These are phyloP conservation scores for Hartigia nigra DNA, from an alignment of 2,888 invertebrate species.

Conservation along the genomic window DNA sequence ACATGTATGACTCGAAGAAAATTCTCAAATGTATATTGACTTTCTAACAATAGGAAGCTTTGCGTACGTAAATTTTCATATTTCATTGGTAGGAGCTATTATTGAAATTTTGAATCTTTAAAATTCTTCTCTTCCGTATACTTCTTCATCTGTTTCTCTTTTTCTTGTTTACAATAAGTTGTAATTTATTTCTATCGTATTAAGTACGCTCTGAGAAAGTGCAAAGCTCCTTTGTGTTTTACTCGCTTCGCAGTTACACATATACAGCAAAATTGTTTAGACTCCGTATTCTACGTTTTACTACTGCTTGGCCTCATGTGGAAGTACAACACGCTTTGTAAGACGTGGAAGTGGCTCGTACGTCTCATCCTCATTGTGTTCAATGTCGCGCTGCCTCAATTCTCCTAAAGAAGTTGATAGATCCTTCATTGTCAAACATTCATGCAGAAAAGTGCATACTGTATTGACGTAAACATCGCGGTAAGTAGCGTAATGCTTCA, in stretches of 20 bases:
- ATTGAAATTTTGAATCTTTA: not conserved
- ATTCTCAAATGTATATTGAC: too few species aligned
- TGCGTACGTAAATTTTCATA: too few species aligned
- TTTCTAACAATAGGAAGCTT: too few species aligned
- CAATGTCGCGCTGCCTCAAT: conserved; percentile 10
- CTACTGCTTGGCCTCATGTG: conserved; percentile 36
- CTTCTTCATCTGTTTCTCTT: not conserved
- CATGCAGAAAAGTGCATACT: conserved; percentile 72
- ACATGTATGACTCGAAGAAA: too few species aligned
- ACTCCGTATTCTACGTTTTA: too few species aligned
- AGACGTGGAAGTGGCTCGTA: conserved; percentile 37
- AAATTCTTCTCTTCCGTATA: not conserved
- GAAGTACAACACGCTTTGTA: conserved; percentile 51
- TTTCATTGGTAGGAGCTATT: too few species aligned
- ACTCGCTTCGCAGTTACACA: too few species aligned
- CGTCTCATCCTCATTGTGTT: conserved; percentile 28
- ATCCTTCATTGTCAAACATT: conserved; percentile 64
- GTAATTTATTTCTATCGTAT: too few species aligned
- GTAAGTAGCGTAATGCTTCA: conserved; percentile 76
- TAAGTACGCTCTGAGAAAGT: too few species aligned
- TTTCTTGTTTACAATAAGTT: not conserved
- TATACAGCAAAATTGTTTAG: too few species aligned
- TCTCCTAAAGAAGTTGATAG: not conserved
- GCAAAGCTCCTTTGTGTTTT: too few species aligned
- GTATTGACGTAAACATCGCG: conserved; percentile 72